Evolutionary conservation across 2,113 vertebrate species (phyloP).

Genomic region (Onychostruthus taczanowskii): DNA sequence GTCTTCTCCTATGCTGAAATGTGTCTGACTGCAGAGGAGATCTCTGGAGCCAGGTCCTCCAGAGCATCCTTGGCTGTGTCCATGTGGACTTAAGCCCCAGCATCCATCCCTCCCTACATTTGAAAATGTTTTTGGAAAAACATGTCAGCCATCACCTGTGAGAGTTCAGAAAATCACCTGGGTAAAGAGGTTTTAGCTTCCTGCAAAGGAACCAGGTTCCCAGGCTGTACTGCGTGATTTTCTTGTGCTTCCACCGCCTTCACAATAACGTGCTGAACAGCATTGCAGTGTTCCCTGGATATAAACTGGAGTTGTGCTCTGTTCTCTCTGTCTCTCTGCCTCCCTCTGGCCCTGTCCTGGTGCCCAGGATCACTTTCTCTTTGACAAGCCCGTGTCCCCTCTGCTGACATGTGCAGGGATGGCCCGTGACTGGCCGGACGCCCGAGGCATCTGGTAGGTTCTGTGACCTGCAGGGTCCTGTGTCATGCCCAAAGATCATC

Average conservation of each 20-base stretch:
- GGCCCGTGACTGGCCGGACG: conserved; percentile 94
- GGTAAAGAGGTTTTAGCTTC: neutral
- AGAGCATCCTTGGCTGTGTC: neutral
- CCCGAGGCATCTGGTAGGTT: conserved; percentile 93
- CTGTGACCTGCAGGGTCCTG: neutral
- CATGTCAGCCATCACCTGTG: neutral
- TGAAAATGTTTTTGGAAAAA: neutral
- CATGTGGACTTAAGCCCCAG: neutral
- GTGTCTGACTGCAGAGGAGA: neutral
- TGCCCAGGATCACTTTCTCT: conserved; percentile 90
- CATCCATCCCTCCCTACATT: neutral
- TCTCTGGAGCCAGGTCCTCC: neutral
- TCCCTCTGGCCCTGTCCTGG: neutral
- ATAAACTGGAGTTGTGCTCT: neutral
- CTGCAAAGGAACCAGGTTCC: neutral
- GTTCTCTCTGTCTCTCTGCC: neutral
- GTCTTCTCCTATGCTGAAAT: neutral
- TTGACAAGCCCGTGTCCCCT: conserved; percentile 93
- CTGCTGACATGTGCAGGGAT: conserved; percentile 92
- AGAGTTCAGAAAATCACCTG: neutral
- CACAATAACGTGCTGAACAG: neutral
- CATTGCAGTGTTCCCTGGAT: neutral
- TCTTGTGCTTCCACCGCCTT: neutral
- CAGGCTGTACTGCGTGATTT: neutral
- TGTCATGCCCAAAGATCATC: neutral